Conservation (phyloP, 2,888 invertebrate genomes). For the Nebria brevicollis region DNA sequence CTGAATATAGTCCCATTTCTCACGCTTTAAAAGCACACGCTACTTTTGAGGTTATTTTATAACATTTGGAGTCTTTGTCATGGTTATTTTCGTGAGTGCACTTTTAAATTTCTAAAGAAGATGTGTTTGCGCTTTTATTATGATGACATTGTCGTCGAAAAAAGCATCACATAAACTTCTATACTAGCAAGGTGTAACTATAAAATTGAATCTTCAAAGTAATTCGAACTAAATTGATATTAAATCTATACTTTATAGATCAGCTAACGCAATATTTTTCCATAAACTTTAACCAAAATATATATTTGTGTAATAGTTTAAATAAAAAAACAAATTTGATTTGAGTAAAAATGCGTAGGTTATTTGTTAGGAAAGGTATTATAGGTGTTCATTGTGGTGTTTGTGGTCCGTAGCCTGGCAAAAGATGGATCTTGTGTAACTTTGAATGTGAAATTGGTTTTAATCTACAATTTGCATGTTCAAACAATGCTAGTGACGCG, state of each 20-base stretch:
- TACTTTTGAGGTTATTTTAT: not conserved
- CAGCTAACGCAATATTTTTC: too few relatives aligned
- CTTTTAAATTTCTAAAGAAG: not conserved
- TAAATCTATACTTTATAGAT: too few relatives aligned
- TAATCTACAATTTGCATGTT: conserved; percentile 64
- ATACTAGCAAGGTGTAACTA: not conserved
- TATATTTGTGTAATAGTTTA: too few relatives aligned
- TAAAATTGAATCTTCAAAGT: not conserved
- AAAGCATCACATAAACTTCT: not conserved
- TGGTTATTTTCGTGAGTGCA: conserved; percentile 1
- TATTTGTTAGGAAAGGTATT: not conserved
- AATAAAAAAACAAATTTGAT: not conserved
- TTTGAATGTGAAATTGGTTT: conserved; percentile 62
- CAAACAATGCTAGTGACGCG: conserved; percentile 60
- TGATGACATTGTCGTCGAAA: not conserved
- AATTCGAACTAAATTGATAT: not conserved
- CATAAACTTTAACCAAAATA: too few relatives aligned
- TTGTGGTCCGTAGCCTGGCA: conserved; percentile 47
- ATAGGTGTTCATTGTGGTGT: conserved; percentile 8
- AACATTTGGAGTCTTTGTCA: not conserved
- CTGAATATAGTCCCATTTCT: too few relatives aligned
- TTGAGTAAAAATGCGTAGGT: not conserved
- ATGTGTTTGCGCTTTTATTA: not conserved
- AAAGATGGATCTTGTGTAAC: conserved; percentile 55
- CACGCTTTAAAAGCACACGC: not conserved